Conservation (phyloP, 2,888 invertebrate species). For the Limnephilus lunatus region DNA sequence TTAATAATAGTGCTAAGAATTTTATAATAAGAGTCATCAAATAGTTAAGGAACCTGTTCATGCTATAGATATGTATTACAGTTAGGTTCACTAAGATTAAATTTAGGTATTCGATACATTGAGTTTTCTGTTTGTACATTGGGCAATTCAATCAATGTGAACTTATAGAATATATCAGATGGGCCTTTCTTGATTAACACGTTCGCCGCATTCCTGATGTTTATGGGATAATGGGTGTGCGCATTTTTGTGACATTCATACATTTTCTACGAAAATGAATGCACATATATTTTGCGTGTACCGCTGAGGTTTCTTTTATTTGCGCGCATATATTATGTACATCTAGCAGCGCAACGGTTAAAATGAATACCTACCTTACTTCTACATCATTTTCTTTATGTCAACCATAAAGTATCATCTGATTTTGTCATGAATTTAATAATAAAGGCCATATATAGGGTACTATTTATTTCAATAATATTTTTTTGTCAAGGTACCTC, state of each 20-base stretch:
- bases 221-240: neutral
- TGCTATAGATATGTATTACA: neutral
- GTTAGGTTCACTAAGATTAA: conserved; percentile 14
- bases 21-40: neutral
- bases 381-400: neutral
- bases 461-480: neutral
- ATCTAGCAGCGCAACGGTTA: neutral
- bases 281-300: neutral
- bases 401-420: neutral
- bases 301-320: too few species aligned
- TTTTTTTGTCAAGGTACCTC: neutral
- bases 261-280: neutral
- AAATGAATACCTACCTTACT: neutral
- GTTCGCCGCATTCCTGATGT: neutral
- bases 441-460: neutral
- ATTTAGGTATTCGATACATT: conserved; percentile 23
- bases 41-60: neutral
- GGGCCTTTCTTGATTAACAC: neutral
- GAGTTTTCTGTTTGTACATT: neutral
- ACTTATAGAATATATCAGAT: neutral
- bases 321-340: too few species aligned
- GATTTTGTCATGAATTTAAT: neutral
- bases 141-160: neutral
- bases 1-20: neutral
- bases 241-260: neutral